phyloP scores from a whole-genome alignment of 1,140 invertebrate genomes.

The Armadillidium nasatum region DNA sequence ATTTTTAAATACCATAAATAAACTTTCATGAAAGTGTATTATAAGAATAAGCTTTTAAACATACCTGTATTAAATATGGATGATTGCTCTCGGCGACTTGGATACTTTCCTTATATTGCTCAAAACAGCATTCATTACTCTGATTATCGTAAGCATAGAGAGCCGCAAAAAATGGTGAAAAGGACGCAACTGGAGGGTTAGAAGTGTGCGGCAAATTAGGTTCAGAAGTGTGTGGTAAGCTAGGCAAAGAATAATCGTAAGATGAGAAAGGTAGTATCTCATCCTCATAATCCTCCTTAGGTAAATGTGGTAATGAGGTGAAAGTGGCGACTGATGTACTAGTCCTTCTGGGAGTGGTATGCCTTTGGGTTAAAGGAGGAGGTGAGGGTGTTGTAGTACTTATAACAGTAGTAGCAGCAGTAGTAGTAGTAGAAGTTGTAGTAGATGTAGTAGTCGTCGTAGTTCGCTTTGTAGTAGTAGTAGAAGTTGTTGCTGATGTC shows the following conservation, averaged over 20 bases:
- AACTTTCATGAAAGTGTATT: too few species aligned
- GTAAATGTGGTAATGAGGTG: neutral
- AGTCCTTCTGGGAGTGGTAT: neutral
- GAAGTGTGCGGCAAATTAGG: too few species aligned
- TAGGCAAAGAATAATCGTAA: too few species aligned
- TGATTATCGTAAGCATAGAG: constrained; percentile 24
- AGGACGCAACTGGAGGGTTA: neutral
- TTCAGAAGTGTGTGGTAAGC: too few species aligned
- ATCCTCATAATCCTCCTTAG: neutral
- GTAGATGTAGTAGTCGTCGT: neutral
- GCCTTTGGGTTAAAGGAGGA: neutral
- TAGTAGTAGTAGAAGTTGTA: neutral
- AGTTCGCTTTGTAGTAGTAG: neutral
- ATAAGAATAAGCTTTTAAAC: too few species aligned
- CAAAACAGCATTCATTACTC: constrained; percentile 28
- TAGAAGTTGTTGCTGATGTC: neutral
- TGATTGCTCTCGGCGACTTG: neutral
- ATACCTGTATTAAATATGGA: neutral
- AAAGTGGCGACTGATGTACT: neutral
- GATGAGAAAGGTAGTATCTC: too few species aligned
- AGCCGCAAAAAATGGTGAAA: constrained; percentile 9
- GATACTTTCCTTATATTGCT: constrained; percentile 26
- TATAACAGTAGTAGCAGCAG: neutral
- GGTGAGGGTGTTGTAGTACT: neutral
- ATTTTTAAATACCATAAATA: too few species aligned